Evolutionary conservation across 2,113 vertebrate genomes (phyloP).

Genomic region (Anseranas semipalmata): DNA sequence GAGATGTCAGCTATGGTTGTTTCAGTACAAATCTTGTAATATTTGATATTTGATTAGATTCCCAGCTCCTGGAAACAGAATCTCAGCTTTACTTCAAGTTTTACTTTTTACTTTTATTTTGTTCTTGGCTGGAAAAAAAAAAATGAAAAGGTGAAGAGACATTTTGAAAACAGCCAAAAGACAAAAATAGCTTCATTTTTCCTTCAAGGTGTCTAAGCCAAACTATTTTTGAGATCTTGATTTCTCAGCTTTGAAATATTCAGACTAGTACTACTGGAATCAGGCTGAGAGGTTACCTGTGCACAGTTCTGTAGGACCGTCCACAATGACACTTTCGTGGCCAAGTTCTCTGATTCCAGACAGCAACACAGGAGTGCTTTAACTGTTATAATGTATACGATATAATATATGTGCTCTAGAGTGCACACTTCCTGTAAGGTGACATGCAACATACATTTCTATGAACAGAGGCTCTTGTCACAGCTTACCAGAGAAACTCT

Average conservation of each 20-base stretch:
- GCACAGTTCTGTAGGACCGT: background rate
- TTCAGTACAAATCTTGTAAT: background rate
- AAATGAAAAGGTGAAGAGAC: background rate
- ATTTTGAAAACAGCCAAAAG: background rate
- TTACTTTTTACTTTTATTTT: too few relatives aligned
- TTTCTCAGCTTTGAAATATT: background rate
- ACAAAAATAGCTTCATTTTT: background rate
- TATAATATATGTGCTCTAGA: background rate
- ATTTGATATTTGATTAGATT: background rate
- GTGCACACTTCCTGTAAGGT: background rate
- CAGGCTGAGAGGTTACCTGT: background rate
- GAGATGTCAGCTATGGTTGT: background rate
- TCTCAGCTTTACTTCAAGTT: background rate
- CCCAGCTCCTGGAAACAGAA: background rate
- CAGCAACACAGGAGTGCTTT: background rate
- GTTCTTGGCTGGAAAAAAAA: background rate
- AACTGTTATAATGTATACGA: background rate
- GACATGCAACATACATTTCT: background rate
- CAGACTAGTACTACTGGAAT: background rate
- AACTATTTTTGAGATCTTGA: background rate
- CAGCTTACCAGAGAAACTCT: background rate
- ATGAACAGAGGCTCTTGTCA: background rate
- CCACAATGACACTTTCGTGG: background rate
- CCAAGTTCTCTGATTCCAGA: background rate
- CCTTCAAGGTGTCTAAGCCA: background rate